Conservation (phyloP, 1,140 invertebrate species). For the Tyrophagus putrescentiae region DNA sequence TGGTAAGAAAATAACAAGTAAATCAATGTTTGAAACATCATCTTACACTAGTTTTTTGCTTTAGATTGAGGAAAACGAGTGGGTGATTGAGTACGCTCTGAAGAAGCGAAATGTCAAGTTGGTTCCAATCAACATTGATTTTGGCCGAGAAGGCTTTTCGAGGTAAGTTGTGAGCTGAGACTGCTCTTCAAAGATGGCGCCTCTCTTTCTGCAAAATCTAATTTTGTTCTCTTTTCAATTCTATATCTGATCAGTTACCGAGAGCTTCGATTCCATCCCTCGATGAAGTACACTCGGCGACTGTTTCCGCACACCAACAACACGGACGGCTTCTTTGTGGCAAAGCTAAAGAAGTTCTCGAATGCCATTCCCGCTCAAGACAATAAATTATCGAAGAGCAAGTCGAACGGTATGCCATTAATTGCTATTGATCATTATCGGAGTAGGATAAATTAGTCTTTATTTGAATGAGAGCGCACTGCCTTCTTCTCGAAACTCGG, state of each 20-base stretch:
- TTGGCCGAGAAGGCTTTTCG: constrained; percentile 86
- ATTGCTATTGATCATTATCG: background rate
- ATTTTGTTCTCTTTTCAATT: constrained; percentile 16
- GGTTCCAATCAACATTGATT: constrained; percentile 78
- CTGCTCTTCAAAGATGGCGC: constrained; percentile 68
- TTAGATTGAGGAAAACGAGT: constrained; percentile 92
- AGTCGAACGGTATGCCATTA: background rate
- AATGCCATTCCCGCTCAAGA: constrained; percentile 52
- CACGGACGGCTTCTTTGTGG: constrained; percentile 99
- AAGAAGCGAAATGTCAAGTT: constrained; percentile 83
- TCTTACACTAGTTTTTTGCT: constrained; percentile 23
- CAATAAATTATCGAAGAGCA: too few species aligned
- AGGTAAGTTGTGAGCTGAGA: constrained; percentile 77
- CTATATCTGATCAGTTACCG: constrained; percentile 43
- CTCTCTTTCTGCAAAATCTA: constrained; percentile 1
- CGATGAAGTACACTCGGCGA: constrained; percentile 68
- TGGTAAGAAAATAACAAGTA: constrained; percentile 41
- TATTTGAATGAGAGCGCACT: background rate
- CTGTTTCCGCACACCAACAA: constrained; percentile 98
- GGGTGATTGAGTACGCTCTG: constrained; percentile 86
- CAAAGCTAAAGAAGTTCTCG: constrained; percentile 91
- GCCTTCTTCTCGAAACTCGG: background rate
- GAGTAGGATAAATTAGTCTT: background rate
- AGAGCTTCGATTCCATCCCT: constrained; percentile 62
- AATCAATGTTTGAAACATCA: background rate